A percentile compares a stretch with the other conserved stretches of the same genome.
phyloP scores from a whole-genome alignment of 2,113 vertebrate species.

The Nanger granti region DNA sequence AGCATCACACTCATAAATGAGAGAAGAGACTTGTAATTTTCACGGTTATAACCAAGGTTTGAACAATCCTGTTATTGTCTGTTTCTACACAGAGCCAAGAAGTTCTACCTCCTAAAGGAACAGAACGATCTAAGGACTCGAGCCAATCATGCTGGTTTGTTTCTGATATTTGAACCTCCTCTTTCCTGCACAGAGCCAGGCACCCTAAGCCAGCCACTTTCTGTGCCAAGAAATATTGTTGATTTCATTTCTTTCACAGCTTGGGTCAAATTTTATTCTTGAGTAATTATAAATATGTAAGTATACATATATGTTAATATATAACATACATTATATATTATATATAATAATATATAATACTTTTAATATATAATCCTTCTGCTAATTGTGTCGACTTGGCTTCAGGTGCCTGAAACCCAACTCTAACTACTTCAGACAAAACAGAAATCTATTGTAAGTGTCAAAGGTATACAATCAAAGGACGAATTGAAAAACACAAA shows the following conservation, averaged over 20 bases:
- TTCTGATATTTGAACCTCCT: background rate
- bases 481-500: background rate
- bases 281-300: background rate
- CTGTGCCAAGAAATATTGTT: background rate
- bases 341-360: background rate
- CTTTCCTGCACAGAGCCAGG: background rate
- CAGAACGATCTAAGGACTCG: background rate
- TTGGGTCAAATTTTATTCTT: background rate
- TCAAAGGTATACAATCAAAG: background rate
- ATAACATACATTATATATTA: background rate
- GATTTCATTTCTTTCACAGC: slow-evolving; percentile 18
- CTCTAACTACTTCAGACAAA: slow-evolving; percentile 21
- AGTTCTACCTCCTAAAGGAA: background rate
- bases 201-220: background rate
- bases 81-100: slow-evolving; percentile 2
- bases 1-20: slow-evolving; percentile 8
- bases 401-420: slow-evolving; percentile 21
- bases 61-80: slow-evolving; percentile 36
- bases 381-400: background rate
- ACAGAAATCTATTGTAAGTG: slow-evolving; percentile 14
- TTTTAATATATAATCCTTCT: background rate
- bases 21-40: slow-evolving; percentile 1
- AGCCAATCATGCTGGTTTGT: background rate
- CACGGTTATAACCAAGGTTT: background rate
- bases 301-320: background rate